Evolutionary conservation across 64 coral and sea anemone genomes (phyloP).

Genomic region (Actinia tenebrosa): DNA sequence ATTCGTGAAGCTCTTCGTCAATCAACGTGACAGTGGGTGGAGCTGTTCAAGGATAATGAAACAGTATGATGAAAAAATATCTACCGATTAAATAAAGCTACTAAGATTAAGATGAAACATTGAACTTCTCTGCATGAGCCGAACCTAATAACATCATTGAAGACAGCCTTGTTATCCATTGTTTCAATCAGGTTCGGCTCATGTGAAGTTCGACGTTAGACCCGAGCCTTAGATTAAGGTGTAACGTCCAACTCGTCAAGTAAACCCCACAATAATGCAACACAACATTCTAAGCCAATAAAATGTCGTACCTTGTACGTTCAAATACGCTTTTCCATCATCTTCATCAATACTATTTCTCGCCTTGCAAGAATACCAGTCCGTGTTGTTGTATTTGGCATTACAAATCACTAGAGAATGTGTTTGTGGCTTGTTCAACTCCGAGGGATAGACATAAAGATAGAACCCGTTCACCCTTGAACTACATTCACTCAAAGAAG

Average conservation of each 20-base stretch:
- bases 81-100: background rate
- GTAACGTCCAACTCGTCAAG: background rate
- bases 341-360: constrained; percentile 29
- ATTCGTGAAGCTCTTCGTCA: background rate
- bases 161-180: no score
- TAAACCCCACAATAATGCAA: background rate
- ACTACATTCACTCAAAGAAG: constrained; percentile 5
- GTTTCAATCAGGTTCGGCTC: no score
- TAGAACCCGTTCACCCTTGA: constrained; percentile 5
- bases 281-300: background rate
- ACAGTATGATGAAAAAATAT: background rate
- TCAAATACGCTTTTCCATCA: constrained; percentile 10
- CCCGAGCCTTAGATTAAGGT: no score
- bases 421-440: background rate
- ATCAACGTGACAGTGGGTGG: background rate
- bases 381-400: constrained; percentile 20
- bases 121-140: no score
- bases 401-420: constrained; percentile 33
- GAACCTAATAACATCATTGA: background rate
- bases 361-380: constrained; percentile 46
- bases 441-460: background rate
- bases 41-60: background rate
- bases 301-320: constrained; percentile 43
- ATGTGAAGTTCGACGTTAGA: no score
- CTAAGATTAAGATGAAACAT: no score